Conservation (phyloP, 2,113 vertebrate species). For the Pelmatolapia mariae region DNA sequence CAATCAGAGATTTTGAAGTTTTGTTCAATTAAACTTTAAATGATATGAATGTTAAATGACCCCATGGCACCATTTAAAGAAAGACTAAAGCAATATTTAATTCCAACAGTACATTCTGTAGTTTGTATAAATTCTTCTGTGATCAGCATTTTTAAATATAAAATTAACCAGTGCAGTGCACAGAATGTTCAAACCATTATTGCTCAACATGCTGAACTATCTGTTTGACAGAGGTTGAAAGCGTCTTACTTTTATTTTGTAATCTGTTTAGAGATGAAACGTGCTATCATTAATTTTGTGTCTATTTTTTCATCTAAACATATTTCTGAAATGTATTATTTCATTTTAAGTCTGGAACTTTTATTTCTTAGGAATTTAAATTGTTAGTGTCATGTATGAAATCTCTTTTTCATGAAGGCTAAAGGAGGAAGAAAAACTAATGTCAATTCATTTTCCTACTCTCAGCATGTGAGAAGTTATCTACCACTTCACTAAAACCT, state of each 20-base stretch:
- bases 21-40: background rate
- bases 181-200: background rate
- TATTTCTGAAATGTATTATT: rapidly evolving
- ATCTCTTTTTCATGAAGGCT: background rate
- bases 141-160: background rate
- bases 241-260: rapidly evolving
- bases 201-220: background rate
- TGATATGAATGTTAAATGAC: background rate
- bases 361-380: background rate
- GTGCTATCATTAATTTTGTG: background rate
- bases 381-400: background rate
- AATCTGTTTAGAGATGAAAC: rapidly evolving
- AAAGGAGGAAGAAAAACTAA: background rate
- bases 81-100: background rate
- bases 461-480: background rate
- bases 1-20: background rate
- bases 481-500: background rate
- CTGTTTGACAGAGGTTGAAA: background rate
- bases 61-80: background rate
- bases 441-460: background rate
- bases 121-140: rapidly evolving
- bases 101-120: background rate
- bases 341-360: background rate
- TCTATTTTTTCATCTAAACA: background rate
- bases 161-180: background rate